Evolutionary conservation across 2,797 vertebrate species (phyloP), one percentile per base, ranked within the genome.

Genomic region (Lepidocolaptes lacrymiger): DNA sequence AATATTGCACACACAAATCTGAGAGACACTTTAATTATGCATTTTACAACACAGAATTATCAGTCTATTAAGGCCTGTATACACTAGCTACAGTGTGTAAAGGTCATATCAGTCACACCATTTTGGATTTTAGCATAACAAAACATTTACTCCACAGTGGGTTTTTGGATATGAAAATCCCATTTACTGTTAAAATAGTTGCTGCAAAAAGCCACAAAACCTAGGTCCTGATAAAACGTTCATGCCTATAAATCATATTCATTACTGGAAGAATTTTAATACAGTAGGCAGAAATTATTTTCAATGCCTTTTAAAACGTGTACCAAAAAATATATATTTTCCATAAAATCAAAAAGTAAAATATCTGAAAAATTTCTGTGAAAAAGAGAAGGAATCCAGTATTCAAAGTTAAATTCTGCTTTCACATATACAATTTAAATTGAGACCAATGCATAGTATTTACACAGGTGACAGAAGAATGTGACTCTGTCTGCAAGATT

Each of bases 291-390:
- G 76, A 64, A 96, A 85, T 97, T 93, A 94, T 89, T 89, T 96
- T 97, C 89, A 96, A 91, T 88, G 87, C 81, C 52, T 92, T 72
- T 94, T 96, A 96, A 93, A 96, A 97, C 67, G 63, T 94, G 83
- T 98, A 97, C 85, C 48, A 96, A 97, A 98, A 98, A 97, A 97
- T 97, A 98, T 56, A 97, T 36, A 67, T 95, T 95, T 95, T 94
- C 75, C 68, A 89, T 95, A 95, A 97, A 97, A 97, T 94, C 69
- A 95, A 97, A 98, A 97, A 96, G 95, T 85, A 95, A 78, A 92
- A 41, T 64, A 91, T 94, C 91, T 96, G 75, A 87, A 97, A 94
- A 43, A 34, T 28, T 88, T 90, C 63, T 48, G 27, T 32, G 37
- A 88, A 94, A 94, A 87, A 77, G 43, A 55, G 43, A 21, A 69